Base-by-base conservation (phyloP, 2,113 vertebrate genomes). In the Xenotilapia longispinis region DNA sequence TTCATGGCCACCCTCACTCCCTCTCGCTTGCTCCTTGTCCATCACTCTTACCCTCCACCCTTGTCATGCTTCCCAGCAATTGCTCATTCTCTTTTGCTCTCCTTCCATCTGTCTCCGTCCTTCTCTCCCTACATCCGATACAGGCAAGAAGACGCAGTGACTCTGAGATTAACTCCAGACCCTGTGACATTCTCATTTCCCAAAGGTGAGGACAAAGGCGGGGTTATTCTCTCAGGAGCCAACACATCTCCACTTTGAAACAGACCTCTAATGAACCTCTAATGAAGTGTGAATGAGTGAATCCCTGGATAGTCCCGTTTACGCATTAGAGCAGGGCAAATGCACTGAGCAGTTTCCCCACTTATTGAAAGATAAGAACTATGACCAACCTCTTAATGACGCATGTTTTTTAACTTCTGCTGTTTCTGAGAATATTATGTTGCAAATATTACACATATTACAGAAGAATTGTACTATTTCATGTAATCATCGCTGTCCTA, bases 101-200 rank as follows among this genome's bases (percentile, higher is more conserved):
- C 17, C 68, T 45, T 63, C 51, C 23, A n/a, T 55, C 11, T 81
- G 79, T 65, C 28, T 49, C 26, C 11, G 6, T 84, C 23, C 47
- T 38, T 79, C 23, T 90, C 23, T 81, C 75, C n/a, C 19, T 85
- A 78, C 17, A 26, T 86, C n/a, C 9, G 36, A 80, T 91, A 6
- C 88, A 99, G 98, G 96, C 95, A 12, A 96, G 98, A 9, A 97
- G 97, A 91, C 95, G 89, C 26, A 98, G 97, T 2, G 98, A 99
- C 95, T 93, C 80, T 3, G 65, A 81, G 84, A 94, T 99, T 94
- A 99, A 99, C 97, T 97, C 90, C 91, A 95, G 97, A 21, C 96
- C 96, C 0, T 99, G 98, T 91, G 97, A 98, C 84, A 93, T 98
- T 58, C 97, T 99, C 49, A 47, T 91, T 6, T 96, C 96, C 40